These are phyloP conservation scores for Euwallacea fornicatus DNA, from an alignment of 1,140 invertebrate species.

Conservation along the genomic window DNA sequence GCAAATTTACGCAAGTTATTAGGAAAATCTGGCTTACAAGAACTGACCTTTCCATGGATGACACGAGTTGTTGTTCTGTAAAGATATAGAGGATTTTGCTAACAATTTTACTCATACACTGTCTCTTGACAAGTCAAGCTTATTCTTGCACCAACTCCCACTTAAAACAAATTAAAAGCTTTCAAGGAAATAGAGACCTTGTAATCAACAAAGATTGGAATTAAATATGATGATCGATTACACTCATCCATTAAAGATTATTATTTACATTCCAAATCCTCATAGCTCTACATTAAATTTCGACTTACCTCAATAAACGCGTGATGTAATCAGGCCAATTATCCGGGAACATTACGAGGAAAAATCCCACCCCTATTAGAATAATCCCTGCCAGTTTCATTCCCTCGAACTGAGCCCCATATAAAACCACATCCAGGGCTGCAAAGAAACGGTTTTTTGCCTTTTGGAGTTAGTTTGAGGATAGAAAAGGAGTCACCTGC, in stretches of 20 bases:
- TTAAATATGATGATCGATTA: no score
- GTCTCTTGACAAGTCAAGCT: no score
- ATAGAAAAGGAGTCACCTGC: slow-evolving; percentile 67
- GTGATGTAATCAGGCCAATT: slow-evolving; percentile 96
- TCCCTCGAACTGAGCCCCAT: slow-evolving; percentile 82
- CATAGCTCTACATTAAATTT: no score
- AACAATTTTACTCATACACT: no score
- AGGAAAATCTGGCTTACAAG: slow-evolving; percentile 37
- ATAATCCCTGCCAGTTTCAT: slow-evolving; percentile 94
- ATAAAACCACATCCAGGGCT: slow-evolving; percentile 83
- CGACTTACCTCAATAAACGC: slow-evolving; percentile 73
- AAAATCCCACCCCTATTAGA: slow-evolving; percentile 86
- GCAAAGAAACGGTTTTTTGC: slow-evolving; percentile 28
- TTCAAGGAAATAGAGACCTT: no score
- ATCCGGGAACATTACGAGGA: slow-evolving; percentile 91
- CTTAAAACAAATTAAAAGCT: no score
- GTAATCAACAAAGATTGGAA: no score
- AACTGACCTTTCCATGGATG: slow-evolving; percentile 53
- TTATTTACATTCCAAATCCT: no score
- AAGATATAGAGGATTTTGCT: slow-evolving; percentile 39
- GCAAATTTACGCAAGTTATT: no score
- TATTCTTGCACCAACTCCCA: no score
- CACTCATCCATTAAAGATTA: no score
- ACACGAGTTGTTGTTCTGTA: slow-evolving; percentile 52
- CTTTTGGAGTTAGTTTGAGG: neutral